Evolutionary conservation across 2,113 vertebrate genomes (phyloP), one percentile per base, ranked within the genome.

Genomic region (Phalacrocorax carbo): DNA sequence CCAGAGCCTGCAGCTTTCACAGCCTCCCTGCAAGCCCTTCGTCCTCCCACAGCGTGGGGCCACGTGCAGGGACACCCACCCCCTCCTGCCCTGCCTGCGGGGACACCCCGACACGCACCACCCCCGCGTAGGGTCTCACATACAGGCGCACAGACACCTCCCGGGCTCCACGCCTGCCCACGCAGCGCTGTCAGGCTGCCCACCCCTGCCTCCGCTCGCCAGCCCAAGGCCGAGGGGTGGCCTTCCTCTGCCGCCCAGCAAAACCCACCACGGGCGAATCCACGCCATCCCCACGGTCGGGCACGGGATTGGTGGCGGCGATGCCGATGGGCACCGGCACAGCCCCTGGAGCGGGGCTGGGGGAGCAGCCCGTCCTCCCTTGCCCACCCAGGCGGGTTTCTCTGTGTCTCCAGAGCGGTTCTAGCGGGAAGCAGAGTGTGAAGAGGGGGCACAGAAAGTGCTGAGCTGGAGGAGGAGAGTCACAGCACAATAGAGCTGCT

Each of bases 371-470:
- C 1, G 0, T 22, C 68, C 77, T 5, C 3, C 54, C 54, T 46
- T 11, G 4, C 68, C 66, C 8, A 1, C 75, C 38, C 72, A 7
- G 54, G 81, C 4, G 1, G 62, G 19, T 18, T 64, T 4, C 30
- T 58, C 88, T 6, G 1, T 4, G 2, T 38, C 72, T 51, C 68
- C 91, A 5, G 49, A 60, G 68, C 0, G 70, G 27, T 27, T 90
- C 36, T 15, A 83, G 70, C 8, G 82, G 76, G 91, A 96, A 81
- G 54, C 30, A 0, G 86, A 38, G 83, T 89, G 93, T 89, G 83
- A 42, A 93, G 93, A 90, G 77, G 91, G 88, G 93, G 93, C 95
- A 90, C 93, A 60, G 94, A 68, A 92, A 82, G 89, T 88, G 96
- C 92, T 92, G 94, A 92, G 94, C 93, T 42, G 93, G 86, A 93